A percentile compares a stretch with the other conserved stretches of the same genome.
Conservation (phyloP, 1,140 invertebrate species). For the Drosophila carrolli region DNA sequence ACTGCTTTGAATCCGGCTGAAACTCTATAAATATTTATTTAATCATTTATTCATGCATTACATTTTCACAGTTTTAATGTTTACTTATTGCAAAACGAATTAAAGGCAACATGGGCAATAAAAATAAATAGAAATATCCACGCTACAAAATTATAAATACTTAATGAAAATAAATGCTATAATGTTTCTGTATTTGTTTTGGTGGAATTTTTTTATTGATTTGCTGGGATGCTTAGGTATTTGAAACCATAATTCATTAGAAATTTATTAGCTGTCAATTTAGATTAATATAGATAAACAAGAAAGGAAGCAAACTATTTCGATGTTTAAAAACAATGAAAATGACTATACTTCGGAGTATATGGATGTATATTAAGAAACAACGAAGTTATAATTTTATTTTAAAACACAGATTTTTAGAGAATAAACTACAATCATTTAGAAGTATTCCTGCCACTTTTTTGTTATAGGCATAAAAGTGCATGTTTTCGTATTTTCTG, state of each 20-base stretch:
- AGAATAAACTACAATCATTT: too few relatives aligned
- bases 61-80: conserved; percentile 20
- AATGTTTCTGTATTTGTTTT: conserved; percentile 24
- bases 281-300: neutral
- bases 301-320: too few relatives aligned
- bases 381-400: too few relatives aligned
- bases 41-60: conserved; percentile 33
- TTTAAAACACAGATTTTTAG: too few relatives aligned
- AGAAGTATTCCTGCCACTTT: too few relatives aligned
- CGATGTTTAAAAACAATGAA: too few relatives aligned
- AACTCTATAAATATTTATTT: conserved; percentile 51
- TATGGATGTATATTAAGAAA: too few relatives aligned
- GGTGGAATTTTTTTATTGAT: neutral
- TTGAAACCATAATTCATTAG: neutral
- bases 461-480: too few relatives aligned
- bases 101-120: neutral
- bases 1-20: conserved; percentile 45
- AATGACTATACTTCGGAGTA: too few relatives aligned
- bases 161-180: conserved; percentile 20
- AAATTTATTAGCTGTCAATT: neutral
- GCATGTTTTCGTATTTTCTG: too few relatives aligned
- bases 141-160: conserved; percentile 14
- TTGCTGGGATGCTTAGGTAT: neutral
- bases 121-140: conserved; percentile 1
- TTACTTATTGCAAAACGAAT: conserved; percentile 15